Conservation (phyloP, 2,113 vertebrate species). For the Neopipo cinnamomea region DNA sequence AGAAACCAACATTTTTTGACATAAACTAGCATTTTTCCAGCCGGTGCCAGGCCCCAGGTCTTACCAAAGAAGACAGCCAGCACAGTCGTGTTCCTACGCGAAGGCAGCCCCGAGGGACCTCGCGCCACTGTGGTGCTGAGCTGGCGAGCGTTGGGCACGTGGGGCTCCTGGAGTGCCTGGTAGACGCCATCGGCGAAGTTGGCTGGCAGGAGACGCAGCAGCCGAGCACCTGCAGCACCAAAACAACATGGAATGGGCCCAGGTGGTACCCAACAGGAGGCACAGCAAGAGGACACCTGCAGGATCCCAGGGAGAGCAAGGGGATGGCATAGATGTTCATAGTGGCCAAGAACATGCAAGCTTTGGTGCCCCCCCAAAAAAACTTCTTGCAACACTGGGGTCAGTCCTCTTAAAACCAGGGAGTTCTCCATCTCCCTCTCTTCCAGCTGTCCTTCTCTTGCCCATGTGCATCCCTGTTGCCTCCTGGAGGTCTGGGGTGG, state of each 20-base stretch:
- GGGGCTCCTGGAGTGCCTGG: conserved; percentile 78
- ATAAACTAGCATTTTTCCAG: neutral
- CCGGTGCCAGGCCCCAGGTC: accelerated
- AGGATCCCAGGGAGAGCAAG: neutral
- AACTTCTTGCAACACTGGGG: neutral
- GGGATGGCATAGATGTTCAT: neutral
- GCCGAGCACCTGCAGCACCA: conserved; percentile 74
- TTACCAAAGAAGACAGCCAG: conserved; percentile 91
- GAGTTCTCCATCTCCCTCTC: neutral
- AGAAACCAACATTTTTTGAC: neutral
- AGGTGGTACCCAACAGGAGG: accelerated
- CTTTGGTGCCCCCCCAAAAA: neutral
- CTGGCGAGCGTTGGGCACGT: conserved; percentile 82
- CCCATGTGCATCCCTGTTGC: neutral
- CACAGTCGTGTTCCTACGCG: conserved; percentile 81
- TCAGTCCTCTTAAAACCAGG: neutral
- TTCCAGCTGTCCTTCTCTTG: neutral
- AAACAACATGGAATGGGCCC: accelerated
- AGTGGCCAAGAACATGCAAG: accelerated
- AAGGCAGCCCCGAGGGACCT: conserved; percentile 78
- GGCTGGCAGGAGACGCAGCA: conserved; percentile 83
- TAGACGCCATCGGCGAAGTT: conserved; percentile 87
- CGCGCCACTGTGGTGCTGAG: conserved; percentile 70
- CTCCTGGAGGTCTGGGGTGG: neutral
- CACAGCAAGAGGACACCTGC: accelerated